phyloP scores from a whole-genome alignment of 1,140 invertebrate species.

The Idris sp. region DNA sequence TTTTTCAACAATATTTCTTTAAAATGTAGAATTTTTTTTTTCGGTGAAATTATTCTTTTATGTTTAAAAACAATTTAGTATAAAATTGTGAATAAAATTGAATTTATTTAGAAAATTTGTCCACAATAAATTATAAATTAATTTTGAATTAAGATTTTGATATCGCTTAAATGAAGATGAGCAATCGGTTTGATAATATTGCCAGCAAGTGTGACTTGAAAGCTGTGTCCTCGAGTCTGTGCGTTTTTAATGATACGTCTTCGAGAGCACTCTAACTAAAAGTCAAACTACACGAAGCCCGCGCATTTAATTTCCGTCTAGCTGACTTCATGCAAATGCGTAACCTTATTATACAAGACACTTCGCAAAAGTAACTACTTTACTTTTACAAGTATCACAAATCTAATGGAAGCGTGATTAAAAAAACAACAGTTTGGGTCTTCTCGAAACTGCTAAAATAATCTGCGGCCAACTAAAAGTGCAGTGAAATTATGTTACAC shows the following conservation, averaged over 20 bases:
- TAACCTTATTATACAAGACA: constrained; percentile 49
- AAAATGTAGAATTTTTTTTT: no score
- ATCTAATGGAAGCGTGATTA: constrained; percentile 30
- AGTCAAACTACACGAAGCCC: constrained; percentile 33
- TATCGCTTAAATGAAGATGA: constrained; percentile 43
- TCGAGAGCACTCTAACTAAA: constrained; percentile 44
- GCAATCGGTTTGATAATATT: constrained; percentile 11
- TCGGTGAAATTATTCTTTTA: no score
- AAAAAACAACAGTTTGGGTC: constrained; percentile 42
- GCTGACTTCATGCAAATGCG: constrained; percentile 45
- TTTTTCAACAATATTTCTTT: no score
- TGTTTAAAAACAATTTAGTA: no score
- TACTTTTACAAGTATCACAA: constrained; percentile 27
- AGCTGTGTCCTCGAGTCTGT: constrained; percentile 38
- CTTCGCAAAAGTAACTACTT: constrained; percentile 29
- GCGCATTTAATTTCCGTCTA: constrained; percentile 30
- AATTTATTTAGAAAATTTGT: no score
- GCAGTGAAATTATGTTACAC: constrained; percentile 4
- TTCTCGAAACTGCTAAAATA: no score
- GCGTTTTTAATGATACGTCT: constrained; percentile 39
- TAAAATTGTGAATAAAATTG: no score
- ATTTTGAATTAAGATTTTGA: background rate
- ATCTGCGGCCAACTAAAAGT: constrained; percentile 14
- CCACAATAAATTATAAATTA: no score
- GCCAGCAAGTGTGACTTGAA: constrained; percentile 47